These are phyloP conservation scores for Petrolisthes cinctipes DNA, from an alignment of 2,888 invertebrate species.

Conservation along the genomic window DNA sequence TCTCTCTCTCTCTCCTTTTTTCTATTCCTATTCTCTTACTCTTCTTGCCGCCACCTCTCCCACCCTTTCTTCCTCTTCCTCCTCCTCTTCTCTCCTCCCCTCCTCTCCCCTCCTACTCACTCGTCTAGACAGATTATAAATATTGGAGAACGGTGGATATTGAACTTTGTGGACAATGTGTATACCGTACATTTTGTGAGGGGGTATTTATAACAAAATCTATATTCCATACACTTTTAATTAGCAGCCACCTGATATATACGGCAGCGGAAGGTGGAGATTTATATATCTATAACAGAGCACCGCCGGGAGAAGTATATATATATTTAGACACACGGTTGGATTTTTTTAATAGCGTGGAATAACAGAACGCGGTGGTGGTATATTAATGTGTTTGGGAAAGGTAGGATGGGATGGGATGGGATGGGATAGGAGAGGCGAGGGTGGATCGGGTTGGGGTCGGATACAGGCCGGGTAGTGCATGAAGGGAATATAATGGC, in stretches of 20 bases:
- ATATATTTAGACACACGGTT: too few species aligned
- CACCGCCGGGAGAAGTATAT: too few species aligned
- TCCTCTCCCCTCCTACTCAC: neutral
- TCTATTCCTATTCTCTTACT: neutral
- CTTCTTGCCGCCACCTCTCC: neutral
- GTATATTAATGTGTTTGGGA: too few species aligned
- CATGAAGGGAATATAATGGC: too few species aligned
- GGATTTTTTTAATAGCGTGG: too few species aligned
- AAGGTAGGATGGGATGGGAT: too few species aligned
- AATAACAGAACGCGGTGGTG: too few species aligned
- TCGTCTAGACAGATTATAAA: conserved; percentile 1
- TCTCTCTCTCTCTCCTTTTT: neutral
- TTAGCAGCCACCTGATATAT: neutral
- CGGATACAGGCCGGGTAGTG: too few species aligned
- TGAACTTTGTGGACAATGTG: neutral
- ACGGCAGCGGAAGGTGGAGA: neutral
- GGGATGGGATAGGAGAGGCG: too few species aligned
- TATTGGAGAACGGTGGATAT: neutral
- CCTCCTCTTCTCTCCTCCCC: neutral
- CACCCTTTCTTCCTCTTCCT: neutral
- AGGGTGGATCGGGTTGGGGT: too few species aligned
- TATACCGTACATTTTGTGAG: neutral
- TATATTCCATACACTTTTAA: neutral
- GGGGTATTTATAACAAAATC: neutral
- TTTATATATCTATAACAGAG: too few species aligned